Conservation (phyloP, 2,888 invertebrate genomes). For the Melieria crassipennis region DNA sequence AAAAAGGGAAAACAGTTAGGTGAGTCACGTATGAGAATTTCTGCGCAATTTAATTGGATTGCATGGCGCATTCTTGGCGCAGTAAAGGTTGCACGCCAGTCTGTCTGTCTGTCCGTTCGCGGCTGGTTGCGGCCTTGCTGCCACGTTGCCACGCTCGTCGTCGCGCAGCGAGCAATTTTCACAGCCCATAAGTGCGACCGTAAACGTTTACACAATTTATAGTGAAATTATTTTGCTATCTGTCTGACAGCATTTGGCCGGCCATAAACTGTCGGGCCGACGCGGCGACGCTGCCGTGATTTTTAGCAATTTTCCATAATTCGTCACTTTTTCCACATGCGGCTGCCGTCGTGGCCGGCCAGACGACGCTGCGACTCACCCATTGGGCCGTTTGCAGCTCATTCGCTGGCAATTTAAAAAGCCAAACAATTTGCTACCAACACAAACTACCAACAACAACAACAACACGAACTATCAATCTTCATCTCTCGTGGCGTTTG, state of each 20-base stretch:
- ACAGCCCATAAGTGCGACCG: too few relatives aligned
- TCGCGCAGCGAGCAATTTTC: too few relatives aligned
- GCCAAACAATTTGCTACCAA: slow-evolving; percentile 29
- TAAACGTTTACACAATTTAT: too few relatives aligned
- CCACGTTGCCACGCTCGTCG: too few relatives aligned
- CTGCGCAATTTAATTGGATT: slow-evolving; percentile 19
- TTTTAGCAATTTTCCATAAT: slow-evolving; percentile 21
- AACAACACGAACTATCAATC: slow-evolving; percentile 31
- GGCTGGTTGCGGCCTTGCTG: too few relatives aligned
- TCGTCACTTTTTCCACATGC: slow-evolving; percentile 15
- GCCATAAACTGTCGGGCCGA: too few relatives aligned
- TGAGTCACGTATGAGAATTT: slow-evolving; percentile 21
- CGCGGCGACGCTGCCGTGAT: background rate
- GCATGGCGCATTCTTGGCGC: background rate
- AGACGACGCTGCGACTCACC: too few relatives aligned
- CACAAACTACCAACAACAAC: slow-evolving; percentile 21
- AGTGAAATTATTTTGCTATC: too few relatives aligned
- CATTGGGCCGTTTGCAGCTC: too few relatives aligned
- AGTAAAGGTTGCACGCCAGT: slow-evolving; percentile 1
- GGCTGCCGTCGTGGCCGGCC: too few relatives aligned
- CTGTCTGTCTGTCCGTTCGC: too few relatives aligned
- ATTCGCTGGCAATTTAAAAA: background rate
- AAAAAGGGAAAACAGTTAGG: slow-evolving; percentile 8
- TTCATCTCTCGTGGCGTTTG: slow-evolving; percentile 26
- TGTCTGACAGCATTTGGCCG: too few relatives aligned